phyloP scores from a whole-genome alignment of 2,888 invertebrate genomes.

The Bruchidius siliquastri region DNA sequence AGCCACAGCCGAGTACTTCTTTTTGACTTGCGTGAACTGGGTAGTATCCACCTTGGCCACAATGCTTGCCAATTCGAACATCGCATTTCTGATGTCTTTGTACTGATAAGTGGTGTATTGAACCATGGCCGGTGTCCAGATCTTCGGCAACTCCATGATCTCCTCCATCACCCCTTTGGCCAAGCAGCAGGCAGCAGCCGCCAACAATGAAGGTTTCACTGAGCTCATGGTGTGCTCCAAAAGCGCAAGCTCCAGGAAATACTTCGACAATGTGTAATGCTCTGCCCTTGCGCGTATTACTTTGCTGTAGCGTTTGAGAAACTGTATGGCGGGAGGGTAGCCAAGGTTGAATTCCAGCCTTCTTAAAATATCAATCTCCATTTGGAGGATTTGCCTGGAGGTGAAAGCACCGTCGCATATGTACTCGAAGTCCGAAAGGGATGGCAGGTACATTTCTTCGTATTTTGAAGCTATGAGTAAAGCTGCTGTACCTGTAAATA shows the following conservation, averaged over 20 bases:
- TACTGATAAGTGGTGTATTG: conserved; percentile 74
- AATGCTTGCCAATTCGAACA: conserved; percentile 64
- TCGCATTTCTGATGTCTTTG: conserved; percentile 63
- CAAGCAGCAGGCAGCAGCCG: conserved; percentile 76
- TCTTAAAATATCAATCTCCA: conserved; percentile 76
- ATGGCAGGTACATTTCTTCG: conserved; percentile 89
- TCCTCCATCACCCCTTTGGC: conserved; percentile 57
- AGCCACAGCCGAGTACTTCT: conserved; percentile 59
- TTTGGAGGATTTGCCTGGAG: conserved; percentile 70
- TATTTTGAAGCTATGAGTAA: conserved; percentile 91
- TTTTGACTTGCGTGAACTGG: conserved; percentile 65
- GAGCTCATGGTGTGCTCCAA: conserved; percentile 76
- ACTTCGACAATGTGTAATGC: conserved; percentile 62
- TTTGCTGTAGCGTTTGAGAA: conserved; percentile 71
- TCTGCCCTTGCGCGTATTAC: conserved; percentile 58
- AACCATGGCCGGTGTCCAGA: conserved; percentile 71
- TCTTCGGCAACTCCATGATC: conserved; percentile 42
- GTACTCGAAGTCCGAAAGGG: conserved; percentile 82
- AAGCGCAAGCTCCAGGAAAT: conserved; percentile 80
- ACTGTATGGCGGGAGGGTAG: conserved; percentile 82
- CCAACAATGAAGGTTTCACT: conserved; percentile 76
- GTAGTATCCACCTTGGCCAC: conserved; percentile 64
- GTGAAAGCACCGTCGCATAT: conserved; percentile 86
- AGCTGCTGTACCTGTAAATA: conserved; percentile 57
- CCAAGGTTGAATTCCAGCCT: conserved; percentile 77